Conservation (phyloP, 2,113 vertebrate genomes). For the Eclectus roratus region DNA sequence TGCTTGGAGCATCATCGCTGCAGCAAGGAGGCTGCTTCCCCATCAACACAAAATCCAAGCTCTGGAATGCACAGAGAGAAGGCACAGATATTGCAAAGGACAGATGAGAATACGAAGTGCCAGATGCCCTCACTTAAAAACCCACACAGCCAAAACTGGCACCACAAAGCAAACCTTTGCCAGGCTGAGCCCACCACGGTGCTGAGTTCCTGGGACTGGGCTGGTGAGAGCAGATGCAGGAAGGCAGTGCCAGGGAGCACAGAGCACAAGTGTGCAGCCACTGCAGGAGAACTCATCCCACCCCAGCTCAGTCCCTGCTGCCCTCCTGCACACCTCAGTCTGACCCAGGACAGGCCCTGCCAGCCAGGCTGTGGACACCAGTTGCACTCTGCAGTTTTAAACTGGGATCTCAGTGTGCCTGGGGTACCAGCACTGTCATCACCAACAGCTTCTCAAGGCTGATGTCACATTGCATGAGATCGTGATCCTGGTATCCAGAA, state of each 20-base stretch:
- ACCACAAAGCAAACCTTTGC: not conserved
- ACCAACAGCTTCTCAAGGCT: not conserved
- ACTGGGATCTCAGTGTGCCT: not conserved
- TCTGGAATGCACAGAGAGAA: not conserved
- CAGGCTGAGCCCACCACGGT: not conserved
- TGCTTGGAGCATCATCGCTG: rapidly evolving
- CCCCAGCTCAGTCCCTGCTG: not conserved
- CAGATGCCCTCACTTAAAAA: not conserved
- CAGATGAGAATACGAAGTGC: not conserved
- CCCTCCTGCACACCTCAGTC: not conserved
- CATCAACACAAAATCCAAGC: not conserved
- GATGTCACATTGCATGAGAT: not conserved
- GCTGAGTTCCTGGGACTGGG: not conserved
- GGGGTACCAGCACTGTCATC: too few relatives aligned
- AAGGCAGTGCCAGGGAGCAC: not conserved
- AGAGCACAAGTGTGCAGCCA: too few relatives aligned
- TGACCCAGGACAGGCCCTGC: not conserved
- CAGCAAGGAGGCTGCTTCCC: not conserved
- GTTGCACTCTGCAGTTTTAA: not conserved
- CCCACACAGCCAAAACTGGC: not conserved
- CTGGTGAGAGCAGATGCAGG: not conserved
- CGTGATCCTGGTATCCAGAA: not conserved
- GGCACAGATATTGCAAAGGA: not conserved
- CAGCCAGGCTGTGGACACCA: not conserved
- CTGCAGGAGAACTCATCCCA: not conserved